These are phyloP conservation scores for Reticulitermes lucifugus DNA, from an alignment of 2,888 invertebrate genomes.

Conservation along the genomic window DNA sequence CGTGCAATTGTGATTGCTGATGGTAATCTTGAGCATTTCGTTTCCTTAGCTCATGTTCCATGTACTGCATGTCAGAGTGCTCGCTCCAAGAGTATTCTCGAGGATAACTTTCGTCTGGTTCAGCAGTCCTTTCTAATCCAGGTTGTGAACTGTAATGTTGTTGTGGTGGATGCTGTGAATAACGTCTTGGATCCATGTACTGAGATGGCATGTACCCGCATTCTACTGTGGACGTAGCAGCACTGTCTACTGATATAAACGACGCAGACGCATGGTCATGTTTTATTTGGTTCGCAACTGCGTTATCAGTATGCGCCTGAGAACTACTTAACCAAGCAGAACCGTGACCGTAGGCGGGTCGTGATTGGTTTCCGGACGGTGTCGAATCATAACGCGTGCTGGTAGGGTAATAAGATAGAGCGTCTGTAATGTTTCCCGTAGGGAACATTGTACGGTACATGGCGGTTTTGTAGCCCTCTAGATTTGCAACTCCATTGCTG, in stretches of 20 bases:
- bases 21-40: constrained; percentile 64
- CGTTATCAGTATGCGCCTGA: constrained; percentile 43
- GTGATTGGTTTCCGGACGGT: constrained; percentile 32
- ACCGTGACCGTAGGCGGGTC: constrained; percentile 17
- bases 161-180: constrained; percentile 53
- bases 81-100: constrained; percentile 56
- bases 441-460: constrained; percentile 78
- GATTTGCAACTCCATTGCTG: constrained; percentile 68
- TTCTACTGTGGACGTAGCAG: constrained; percentile 40
- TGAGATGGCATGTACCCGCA: constrained; percentile 31
- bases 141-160: constrained; percentile 53
- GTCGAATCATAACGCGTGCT: constrained; percentile 70
- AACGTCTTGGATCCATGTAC: constrained; percentile 49
- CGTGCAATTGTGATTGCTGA: constrained; percentile 53
- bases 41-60: constrained; percentile 66
- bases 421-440: constrained; percentile 79
- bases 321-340: constrained; percentile 28
- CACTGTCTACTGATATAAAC: constrained; percentile 71
- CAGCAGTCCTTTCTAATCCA: constrained; percentile 1
- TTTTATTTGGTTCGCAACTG: constrained; percentile 21
- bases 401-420: constrained; percentile 84
- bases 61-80: constrained; percentile 62
- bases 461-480: constrained; percentile 74
- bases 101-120: constrained; percentile 34
- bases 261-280: constrained; percentile 69